These are phyloP conservation scores for Eurosta solidaginis DNA, from an alignment of 1,140 invertebrate species.

Conservation along the genomic window DNA sequence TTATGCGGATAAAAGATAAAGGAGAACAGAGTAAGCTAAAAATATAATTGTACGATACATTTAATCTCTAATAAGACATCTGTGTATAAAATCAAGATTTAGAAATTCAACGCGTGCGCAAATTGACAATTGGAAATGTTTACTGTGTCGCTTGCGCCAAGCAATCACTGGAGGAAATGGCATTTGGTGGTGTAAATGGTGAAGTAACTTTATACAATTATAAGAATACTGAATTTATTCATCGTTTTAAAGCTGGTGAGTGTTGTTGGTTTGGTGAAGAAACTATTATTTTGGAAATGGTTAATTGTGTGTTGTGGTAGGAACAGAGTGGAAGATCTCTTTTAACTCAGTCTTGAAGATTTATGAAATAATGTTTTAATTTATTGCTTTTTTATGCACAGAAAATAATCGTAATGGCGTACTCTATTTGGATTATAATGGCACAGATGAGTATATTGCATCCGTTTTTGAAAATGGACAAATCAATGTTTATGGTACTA, in stretches of 20 bases:
- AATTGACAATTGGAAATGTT: slow-evolving; percentile 53
- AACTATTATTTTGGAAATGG: neutral
- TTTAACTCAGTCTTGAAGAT: no score
- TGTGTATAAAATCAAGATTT: slow-evolving; percentile 34
- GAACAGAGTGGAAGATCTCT: no score
- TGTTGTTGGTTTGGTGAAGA: neutral
- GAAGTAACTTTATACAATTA: slow-evolving; percentile 49
- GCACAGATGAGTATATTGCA: slow-evolving; percentile 54
- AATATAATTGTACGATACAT: neutral
- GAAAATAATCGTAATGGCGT: slow-evolving; percentile 48
- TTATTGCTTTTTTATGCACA: neutral
- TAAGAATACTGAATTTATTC: slow-evolving; percentile 44
- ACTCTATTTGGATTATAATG: slow-evolving; percentile 53
- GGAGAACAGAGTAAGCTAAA: neutral
- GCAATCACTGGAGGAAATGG: slow-evolving; percentile 46
- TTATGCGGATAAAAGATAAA: slow-evolving; percentile 49
- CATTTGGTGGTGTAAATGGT: slow-evolving; percentile 50
- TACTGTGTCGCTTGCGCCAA: slow-evolving; percentile 52
- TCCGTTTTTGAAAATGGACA: slow-evolving; percentile 50
- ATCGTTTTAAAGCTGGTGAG: slow-evolving; percentile 44
- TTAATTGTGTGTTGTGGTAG: no score
- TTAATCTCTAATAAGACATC: neutral
- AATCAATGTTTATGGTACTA: slow-evolving; percentile 53
- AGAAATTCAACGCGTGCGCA: slow-evolving; percentile 53
- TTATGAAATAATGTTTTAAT: no score